Evolutionary conservation across 2,888 invertebrate genomes (phyloP), one percentile per base, ranked within the genome.

Genomic region (Euphydryas editha): DNA sequence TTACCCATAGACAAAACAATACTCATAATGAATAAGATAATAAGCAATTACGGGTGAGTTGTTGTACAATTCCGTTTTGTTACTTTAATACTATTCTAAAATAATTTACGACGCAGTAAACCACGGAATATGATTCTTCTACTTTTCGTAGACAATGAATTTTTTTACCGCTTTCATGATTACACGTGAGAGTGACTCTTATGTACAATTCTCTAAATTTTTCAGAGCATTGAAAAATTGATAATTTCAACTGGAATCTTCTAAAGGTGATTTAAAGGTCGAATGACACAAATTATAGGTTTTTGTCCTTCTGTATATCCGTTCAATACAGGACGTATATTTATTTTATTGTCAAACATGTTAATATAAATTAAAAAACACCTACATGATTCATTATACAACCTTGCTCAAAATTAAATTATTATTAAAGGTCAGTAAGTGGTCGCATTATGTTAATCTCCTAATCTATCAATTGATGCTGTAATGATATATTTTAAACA

Each of bases 1-100:
- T 86, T 85, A 79, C 80, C 75, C 78, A 81, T 79, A 81, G 78
- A 81, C 79, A 77, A 81, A 84, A 86, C 81, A 85, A 85, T 83
- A 81, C 76, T 80, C 75, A 76, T 82, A 82, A 84, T 84, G 81
- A 85, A 74, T 75, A 77, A 76, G 74, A 82, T 81, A 78, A 82
- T 79, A 78, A 79, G 78, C 77, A 83, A 84, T 85, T 83, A 82
- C 76, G 75, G 77, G 71, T 73, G 72, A 70, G 73, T 72, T 74
- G 73, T 81, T 81, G 79, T 82, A 82, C 73, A 76, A 80, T 79
- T 75, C 72, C 79, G 79, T 84, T 85, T 84, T 84, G 83, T 84
- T 68, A 63, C 60, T 75, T 58, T 71, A 73, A 78, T 75, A 76
- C 72, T 75, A 75, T 79, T 76, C 74, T 74, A 74, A 77, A 75